These are phyloP conservation scores for Drosophila lowei DNA, from an alignment of 1,140 invertebrate species.

Conservation along the genomic window DNA sequence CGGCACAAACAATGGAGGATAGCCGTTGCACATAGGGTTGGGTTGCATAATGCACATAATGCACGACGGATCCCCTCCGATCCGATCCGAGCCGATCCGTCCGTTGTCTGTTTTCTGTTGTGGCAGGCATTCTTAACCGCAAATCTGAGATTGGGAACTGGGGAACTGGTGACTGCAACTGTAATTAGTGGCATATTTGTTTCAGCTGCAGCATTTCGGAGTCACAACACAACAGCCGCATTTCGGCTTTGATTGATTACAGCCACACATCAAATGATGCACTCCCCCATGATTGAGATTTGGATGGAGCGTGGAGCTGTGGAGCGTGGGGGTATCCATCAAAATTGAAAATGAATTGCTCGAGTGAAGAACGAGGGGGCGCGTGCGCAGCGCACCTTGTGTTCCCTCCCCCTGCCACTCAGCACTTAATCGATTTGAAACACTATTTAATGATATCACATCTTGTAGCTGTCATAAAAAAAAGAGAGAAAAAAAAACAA, in stretches of 20 bases:
- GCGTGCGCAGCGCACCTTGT: conserved; percentile 68
- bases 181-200: conserved; percentile 81
- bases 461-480: conserved; percentile 49
- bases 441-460: conserved; percentile 69
- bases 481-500: neutral
- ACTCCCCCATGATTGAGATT: conserved; percentile 29
- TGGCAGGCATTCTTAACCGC: conserved; percentile 63
- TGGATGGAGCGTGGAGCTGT: conserved; percentile 56
- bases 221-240: conserved; percentile 66
- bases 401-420: conserved; percentile 33
- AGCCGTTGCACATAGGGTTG: conserved; percentile 67
- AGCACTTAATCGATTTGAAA: conserved; percentile 62
- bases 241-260: conserved; percentile 70
- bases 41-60: conserved; percentile 78
- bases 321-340: neutral
- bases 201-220: conserved; percentile 59
- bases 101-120: conserved; percentile 23
- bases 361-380: conserved; percentile 59
- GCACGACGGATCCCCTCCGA: conserved; percentile 19
- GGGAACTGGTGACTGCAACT: conserved; percentile 39
- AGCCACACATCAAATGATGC: conserved; percentile 56
- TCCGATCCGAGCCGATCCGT: conserved; percentile 7
- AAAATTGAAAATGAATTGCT: conserved; percentile 62
- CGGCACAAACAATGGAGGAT: conserved; percentile 69
- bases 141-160: conserved; percentile 27